Evolutionary conservation across 2,888 invertebrate genomes (phyloP).

Genomic region (Hipparchia sbordonii): DNA sequence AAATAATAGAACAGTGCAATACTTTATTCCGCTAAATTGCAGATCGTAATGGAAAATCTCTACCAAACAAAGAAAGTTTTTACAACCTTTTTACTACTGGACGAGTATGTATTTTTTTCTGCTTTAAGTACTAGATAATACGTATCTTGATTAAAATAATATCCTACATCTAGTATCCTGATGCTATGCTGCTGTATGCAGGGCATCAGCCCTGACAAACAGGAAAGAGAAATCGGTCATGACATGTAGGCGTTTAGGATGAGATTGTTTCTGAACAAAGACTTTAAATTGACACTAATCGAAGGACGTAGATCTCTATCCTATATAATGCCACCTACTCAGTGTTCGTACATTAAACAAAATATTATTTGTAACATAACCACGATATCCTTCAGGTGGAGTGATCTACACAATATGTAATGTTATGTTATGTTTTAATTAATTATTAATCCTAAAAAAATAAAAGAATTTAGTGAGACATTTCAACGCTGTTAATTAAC

Average conservation of each 20-base stretch:
- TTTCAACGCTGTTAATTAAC: no score
- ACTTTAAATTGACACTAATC: slow-evolving; percentile 27
- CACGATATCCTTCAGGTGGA: no score
- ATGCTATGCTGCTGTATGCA: no score
- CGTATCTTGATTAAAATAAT: no score
- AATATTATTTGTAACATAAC: neutral
- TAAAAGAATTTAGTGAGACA: no score
- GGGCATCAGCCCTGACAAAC: neutral
- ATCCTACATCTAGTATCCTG: no score
- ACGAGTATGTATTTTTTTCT: no score
- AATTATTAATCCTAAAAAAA: no score
- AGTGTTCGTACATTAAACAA: neutral
- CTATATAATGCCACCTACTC: slow-evolving; percentile 13
- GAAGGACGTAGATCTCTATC: slow-evolving; percentile 14
- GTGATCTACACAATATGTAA: no score
- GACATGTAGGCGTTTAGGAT: slow-evolving; percentile 18
- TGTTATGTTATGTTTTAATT: no score
- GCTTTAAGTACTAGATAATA: no score
- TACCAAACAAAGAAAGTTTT: neutral
- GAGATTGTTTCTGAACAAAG: slow-evolving; percentile 22
- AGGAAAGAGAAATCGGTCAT: slow-evolving; percentile 9
- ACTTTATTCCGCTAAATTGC: slow-evolving; percentile 5
- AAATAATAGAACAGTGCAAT: slow-evolving; percentile 8
- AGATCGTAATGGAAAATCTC: slow-evolving; percentile 8
- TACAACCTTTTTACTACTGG: neutral